Percentiles rank a stretch among this genome's conserved stretches.
Evolutionary conservation across 2,797 vertebrate species (phyloP).

Genomic region (Calcarius lapponicus): DNA sequence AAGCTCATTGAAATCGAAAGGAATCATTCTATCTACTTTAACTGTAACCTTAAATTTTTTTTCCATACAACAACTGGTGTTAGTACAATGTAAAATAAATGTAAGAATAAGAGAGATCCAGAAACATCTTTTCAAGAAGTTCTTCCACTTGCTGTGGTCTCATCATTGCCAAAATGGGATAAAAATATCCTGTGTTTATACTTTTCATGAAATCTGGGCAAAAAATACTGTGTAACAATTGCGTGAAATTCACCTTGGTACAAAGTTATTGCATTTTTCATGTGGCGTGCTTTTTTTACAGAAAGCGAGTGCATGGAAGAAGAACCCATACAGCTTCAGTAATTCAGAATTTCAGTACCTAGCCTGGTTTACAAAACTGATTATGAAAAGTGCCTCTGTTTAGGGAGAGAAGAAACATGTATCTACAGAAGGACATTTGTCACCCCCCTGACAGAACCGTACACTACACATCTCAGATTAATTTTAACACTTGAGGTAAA

Average conservation of each 20-base stretch:
- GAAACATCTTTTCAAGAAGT: neutral
- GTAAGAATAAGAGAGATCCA: neutral
- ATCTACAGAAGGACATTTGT: neutral
- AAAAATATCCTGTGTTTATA: neutral
- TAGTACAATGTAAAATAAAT: neutral
- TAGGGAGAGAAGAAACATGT: neutral
- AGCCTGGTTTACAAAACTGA: neutral
- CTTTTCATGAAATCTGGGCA: neutral
- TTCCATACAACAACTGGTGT: neutral
- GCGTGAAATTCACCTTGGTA: neutral
- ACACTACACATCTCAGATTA: neutral
- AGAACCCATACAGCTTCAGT: neutral
- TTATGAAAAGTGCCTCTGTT: neutral
- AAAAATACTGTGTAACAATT: neutral
- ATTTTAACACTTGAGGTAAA: neutral
- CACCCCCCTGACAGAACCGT: neutral
- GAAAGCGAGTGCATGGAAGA: neutral
- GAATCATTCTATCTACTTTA: neutral
- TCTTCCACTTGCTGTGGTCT: neutral
- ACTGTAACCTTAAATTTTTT: neutral
- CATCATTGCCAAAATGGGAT: neutral
- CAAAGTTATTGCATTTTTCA: neutral
- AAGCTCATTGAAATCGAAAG: neutral
- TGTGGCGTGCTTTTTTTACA: neutral
- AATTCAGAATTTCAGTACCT: neutral